Evolutionary conservation across 2,797 vertebrate species (phyloP).

Genomic region (Phataginus tricuspis): DNA sequence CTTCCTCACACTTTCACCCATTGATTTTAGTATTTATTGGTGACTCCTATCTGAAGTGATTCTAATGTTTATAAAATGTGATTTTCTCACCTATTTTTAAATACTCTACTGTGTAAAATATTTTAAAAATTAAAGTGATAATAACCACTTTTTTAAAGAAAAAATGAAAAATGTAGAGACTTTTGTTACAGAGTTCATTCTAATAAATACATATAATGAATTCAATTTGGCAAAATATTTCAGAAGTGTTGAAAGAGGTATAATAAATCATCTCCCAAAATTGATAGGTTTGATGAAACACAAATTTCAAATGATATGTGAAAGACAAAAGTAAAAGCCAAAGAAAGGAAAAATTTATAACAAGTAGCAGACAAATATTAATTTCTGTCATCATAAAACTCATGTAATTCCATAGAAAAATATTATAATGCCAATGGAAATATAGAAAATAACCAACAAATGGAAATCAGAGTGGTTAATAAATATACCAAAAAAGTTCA

Average conservation of each 20-base stretch:
- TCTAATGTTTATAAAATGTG: neutral
- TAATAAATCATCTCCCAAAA: neutral
- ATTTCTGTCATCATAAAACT: neutral
- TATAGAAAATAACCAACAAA: neutral
- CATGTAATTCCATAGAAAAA: neutral
- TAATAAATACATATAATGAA: slow-evolving; percentile 4
- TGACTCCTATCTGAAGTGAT: neutral
- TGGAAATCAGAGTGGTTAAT: neutral
- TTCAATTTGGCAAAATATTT: neutral
- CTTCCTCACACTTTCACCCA: neutral
- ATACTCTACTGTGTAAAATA: neutral
- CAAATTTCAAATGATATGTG: slow-evolving; percentile 33
- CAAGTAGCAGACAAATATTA: slow-evolving; percentile 1
- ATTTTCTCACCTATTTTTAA: neutral
- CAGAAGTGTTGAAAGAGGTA: neutral
- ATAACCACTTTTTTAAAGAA: neutral
- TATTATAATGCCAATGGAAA: neutral
- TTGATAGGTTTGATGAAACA: neutral
- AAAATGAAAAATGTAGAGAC: neutral
- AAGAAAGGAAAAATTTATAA: slow-evolving; percentile 13
- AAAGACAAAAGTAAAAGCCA: neutral
- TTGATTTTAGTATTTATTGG: slow-evolving; percentile 9
- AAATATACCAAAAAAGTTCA: neutral
- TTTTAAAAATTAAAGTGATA: neutral
- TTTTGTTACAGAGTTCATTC: slow-evolving; percentile 15